Percentiles rank a stretch among this genome's conserved stretches.
These are phyloP conservation scores for Lomographa bimaculata DNA, from an alignment of 2,888 invertebrate genomes.

Conservation along the genomic window DNA sequence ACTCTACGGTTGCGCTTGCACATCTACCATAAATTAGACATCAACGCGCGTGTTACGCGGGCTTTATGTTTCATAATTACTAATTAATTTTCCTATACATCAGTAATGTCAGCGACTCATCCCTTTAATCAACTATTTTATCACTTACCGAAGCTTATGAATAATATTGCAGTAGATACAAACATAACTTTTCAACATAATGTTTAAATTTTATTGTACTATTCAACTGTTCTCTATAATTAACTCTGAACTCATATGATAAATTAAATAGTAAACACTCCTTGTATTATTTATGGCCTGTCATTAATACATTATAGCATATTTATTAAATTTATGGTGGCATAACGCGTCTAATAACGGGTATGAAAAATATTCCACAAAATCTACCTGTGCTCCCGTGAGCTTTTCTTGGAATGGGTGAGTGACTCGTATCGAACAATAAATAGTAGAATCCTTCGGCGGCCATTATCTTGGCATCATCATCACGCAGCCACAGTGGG, in stretches of 20 bases:
- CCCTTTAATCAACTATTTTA: too few relatives aligned
- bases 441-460: conserved; percentile 78
- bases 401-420: conserved; percentile 58
- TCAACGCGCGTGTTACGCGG: conserved; percentile 45
- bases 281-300: background rate
- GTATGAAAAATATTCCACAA: conserved; percentile 18
- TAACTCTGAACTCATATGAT: too few relatives aligned
- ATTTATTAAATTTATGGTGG: conserved; percentile 1
- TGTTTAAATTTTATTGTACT: too few relatives aligned
- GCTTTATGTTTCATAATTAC: conserved; percentile 8
- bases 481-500: conserved; percentile 73
- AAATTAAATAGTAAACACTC: too few relatives aligned
- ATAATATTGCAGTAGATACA: too few relatives aligned
- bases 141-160: too few relatives aligned
- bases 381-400: conserved; percentile 45
- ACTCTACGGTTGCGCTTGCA: conserved; percentile 30
- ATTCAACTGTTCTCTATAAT: too few relatives aligned
- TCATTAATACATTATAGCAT: conserved; percentile 3
- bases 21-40: conserved; percentile 46
- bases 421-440: conserved; percentile 73
- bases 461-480: conserved; percentile 79
- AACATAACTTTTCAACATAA: too few relatives aligned
- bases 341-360: conserved; percentile 5
- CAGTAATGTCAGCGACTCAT: too few relatives aligned
- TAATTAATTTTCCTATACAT: too few relatives aligned